Evolutionary conservation across 2,797 vertebrate genomes (phyloP).

Genomic region (Chromis chromis): DNA sequence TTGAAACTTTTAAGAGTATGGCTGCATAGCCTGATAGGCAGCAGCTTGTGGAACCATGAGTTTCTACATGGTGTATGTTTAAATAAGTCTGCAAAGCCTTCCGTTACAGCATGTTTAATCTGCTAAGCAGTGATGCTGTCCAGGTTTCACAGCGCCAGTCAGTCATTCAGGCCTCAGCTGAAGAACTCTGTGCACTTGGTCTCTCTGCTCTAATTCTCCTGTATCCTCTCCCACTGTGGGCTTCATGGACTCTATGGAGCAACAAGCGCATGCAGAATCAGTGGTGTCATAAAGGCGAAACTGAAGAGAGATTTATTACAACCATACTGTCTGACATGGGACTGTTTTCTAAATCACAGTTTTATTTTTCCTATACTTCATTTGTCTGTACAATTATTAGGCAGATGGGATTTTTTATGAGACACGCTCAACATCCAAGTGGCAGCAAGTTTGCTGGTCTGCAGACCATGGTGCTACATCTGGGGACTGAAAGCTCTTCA

Average conservation of each 20-base stretch:
- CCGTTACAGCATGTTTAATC: slow-evolving; percentile 42
- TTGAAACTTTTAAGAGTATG: slow-evolving; percentile 55
- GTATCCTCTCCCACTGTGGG: slow-evolving; percentile 24
- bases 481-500: slow-evolving; percentile 11
- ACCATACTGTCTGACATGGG: background rate
- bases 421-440: background rate
- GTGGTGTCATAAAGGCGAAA: slow-evolving; percentile 6
- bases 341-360: background rate
- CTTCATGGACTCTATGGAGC: slow-evolving; percentile 24
- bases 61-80: slow-evolving; percentile 45
- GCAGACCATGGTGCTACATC: slow-evolving; percentile 27
- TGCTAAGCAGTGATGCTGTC: slow-evolving; percentile 34
- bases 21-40: slow-evolving; percentile 52
- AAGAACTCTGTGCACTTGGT: slow-evolving; percentile 28
- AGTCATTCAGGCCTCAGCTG: slow-evolving; percentile 33
- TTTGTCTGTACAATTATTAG: slow-evolving; percentile 17
- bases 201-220: slow-evolving; percentile 45
- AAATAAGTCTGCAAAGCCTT: slow-evolving; percentile 39
- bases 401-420: slow-evolving; percentile 14
- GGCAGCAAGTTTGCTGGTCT: background rate
- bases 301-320: slow-evolving; percentile 24
- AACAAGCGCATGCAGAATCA: slow-evolving; percentile 24
- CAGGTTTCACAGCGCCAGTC: slow-evolving; percentile 39
- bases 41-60: slow-evolving; percentile 41
- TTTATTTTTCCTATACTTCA: slow-evolving; percentile 18